Evolutionary conservation across 2,113 vertebrate genomes (phyloP), one percentile per base, ranked within the genome.

Genomic region (Syngnathus scovelli): DNA sequence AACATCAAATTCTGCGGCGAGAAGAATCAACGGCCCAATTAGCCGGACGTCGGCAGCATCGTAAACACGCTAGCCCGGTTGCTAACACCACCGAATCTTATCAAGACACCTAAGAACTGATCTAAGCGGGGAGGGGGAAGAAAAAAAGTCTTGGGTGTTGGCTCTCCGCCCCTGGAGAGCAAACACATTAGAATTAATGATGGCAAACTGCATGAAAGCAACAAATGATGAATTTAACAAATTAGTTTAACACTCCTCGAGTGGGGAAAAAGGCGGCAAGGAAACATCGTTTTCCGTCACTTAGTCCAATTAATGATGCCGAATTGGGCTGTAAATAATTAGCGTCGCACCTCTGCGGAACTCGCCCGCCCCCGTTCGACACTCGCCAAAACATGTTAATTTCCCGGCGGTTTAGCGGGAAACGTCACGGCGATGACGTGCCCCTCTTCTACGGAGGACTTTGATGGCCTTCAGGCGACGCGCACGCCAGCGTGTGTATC

Each of bases 161-260:
- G 41, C 46, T 49, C 69, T 51, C 78, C 86, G 92, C 85, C 85
- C 83, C 82, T 89, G 90, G 84, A 85, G 84, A 83, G 90, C 90
- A 92, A 75, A 78, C 89, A 92, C 90, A 95, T 95, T 94, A 94
- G 87, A 92, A 93, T 95, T 92, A 95, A 97, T 97, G 95, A 94
- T 61, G 13, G 77, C 86, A 92, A 96, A 96, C 92, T 89, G 92
- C 91, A 94, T 92, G 91, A 94, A 95, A 94, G 90, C 88, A 77
- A 89, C 86, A 92, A 93, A n/a, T 23, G 39, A 61, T 43, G 43
- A 19, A 61, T 44, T 23, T 5, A 43, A 43, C 92, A 92, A 74
- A 95, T 94, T 90, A 93, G 87, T 93, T 92, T 90, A 91, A 92
- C 91, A 93, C 90, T 92, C 89, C 91, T 93, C 87, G 27, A 33